Evolutionary conservation across 2,888 invertebrate species (phyloP).

Genomic region (Oithona nana): DNA sequence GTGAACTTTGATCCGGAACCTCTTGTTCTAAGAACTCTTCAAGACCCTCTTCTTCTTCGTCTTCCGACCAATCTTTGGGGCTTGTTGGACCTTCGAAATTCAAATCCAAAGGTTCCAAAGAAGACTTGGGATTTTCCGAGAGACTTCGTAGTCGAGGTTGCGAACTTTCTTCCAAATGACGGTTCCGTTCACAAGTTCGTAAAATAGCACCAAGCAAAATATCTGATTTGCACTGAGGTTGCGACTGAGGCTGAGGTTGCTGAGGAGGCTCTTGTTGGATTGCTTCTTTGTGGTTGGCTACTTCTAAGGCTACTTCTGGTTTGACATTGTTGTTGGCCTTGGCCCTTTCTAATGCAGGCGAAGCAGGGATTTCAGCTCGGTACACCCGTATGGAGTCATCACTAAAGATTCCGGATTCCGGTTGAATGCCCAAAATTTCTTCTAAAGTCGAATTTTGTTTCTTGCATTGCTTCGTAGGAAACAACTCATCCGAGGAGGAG

Average conservation of each 20-base stretch:
- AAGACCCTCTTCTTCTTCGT: neutral
- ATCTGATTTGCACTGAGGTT: neutral
- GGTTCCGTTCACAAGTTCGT: neutral
- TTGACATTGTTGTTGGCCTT: too few species aligned
- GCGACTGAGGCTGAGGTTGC: neutral
- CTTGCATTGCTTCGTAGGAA: neutral
- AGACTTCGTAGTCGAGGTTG: neutral
- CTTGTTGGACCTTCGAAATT: neutral
- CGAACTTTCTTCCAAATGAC: neutral
- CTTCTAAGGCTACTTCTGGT: too few species aligned
- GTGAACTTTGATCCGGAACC: neutral
- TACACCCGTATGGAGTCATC: neutral
- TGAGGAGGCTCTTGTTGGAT: neutral
- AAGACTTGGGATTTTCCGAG: neutral
- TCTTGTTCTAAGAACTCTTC: neutral
- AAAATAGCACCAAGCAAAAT: conserved; percentile 1
- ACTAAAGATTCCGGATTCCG: neutral
- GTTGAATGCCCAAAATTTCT: neutral
- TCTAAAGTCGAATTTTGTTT: neutral
- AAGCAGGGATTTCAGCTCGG: neutral
- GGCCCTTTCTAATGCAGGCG: too few species aligned
- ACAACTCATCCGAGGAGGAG: neutral
- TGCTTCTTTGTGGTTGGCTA: too few species aligned
- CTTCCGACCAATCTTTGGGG: neutral
- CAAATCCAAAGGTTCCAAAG: conserved; percentile 5